phyloP scores from a whole-genome alignment of 37 sponge, comb jelly and placozoan genomes.

The Ephydatia muelleri region DNA sequence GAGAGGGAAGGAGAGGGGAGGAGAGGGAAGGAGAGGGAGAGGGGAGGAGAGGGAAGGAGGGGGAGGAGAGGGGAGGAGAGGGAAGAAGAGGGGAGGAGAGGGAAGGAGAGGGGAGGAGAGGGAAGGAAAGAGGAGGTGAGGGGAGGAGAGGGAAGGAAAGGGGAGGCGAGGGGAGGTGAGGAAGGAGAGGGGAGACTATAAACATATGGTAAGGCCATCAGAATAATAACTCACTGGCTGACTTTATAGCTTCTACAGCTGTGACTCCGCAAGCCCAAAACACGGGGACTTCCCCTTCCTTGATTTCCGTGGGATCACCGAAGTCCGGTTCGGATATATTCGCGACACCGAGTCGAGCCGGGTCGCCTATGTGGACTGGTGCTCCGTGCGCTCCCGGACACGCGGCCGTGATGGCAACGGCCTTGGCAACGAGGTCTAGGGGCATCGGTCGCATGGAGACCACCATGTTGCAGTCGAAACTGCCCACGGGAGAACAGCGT shows the following conservation, averaged over 20 bases:
- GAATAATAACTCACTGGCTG: conserved; percentile 40
- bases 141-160: no score
- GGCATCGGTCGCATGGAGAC: conserved; percentile 62
- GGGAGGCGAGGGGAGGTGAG: background rate
- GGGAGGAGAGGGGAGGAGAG: no score
- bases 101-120: no score
- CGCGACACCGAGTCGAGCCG: conserved; percentile 72
- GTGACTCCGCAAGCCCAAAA: conserved; percentile 98
- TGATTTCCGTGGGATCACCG: conserved; percentile 41
- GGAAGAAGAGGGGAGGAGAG: no score
- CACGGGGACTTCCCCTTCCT: conserved; percentile 75
- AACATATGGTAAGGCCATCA: background rate
- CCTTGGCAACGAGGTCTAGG: conserved; percentile 25
- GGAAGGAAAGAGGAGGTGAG: no score
- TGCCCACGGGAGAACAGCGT: conserved; percentile 37
- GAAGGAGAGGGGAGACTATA: background rate
- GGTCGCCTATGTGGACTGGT: conserved; percentile 92
- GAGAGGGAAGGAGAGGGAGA: no score
- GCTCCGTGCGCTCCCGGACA: conserved; percentile 75
- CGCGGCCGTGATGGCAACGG: conserved; percentile 34
- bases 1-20: no score
- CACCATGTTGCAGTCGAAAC: conserved; percentile 41
- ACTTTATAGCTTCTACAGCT: conserved; percentile 30
- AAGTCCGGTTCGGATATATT: conserved; percentile 29
- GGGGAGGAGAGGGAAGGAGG: no score